A percentile compares a stretch with the other conserved stretches of the same genome.
Evolutionary conservation across 2,888 invertebrate genomes (phyloP).

Genomic region (Rhorus exstirpatorius): DNA sequence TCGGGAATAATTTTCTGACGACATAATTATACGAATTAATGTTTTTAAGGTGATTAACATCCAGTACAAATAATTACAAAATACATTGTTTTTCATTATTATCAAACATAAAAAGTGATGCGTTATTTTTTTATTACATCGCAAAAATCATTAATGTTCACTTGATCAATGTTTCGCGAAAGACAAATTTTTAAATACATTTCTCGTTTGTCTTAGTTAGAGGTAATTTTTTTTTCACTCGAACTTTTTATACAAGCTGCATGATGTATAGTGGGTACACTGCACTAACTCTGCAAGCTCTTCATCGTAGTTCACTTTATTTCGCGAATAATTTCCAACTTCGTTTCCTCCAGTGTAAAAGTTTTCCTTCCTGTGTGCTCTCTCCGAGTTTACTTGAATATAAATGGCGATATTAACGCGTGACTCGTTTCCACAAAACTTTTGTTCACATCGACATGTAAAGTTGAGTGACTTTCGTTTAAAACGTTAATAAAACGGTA

Average conservation of each 20-base stretch:
- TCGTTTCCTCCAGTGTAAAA: conserved; percentile 31
- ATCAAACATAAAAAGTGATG: too few relatives aligned
- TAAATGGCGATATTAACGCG: conserved; percentile 46
- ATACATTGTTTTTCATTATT: too few relatives aligned
- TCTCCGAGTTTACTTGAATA: conserved; percentile 27
- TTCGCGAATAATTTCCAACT: conserved; percentile 43
- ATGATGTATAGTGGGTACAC: neutral
- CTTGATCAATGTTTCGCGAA: neutral
- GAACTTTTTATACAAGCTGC: conserved; percentile 14
- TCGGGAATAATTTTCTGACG: neutral
- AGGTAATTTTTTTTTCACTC: neutral
- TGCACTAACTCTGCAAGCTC: conserved; percentile 11
- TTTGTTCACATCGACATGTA: neutral
- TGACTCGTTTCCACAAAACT: neutral
- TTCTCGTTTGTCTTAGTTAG: neutral
- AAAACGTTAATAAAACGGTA: neutral
- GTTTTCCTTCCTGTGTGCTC: conserved; percentile 2
- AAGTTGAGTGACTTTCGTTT: neutral
- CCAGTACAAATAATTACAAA: too few relatives aligned
- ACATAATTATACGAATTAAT: too few relatives aligned
- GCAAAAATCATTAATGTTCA: too few relatives aligned
- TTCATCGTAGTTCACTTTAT: conserved; percentile 25
- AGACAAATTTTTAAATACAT: neutral
- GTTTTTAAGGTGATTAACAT: too few relatives aligned
- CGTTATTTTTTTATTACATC: too few relatives aligned